Base-by-base conservation (phyloP, 2,888 invertebrate genomes). In the Drosophila aldrichi region DNA sequence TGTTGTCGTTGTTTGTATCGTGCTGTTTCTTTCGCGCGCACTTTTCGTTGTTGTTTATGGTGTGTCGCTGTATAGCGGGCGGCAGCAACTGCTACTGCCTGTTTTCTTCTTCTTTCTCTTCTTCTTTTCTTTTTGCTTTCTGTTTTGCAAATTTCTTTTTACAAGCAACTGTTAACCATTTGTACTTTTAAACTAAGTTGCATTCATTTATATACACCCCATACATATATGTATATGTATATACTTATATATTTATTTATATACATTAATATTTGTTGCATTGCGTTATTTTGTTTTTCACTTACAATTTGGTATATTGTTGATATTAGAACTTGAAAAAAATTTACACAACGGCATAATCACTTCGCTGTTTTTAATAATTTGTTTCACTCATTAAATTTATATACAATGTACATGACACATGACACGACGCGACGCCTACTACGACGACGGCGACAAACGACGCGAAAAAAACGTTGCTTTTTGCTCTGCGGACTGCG, bases 351-450 rank as follows among this genome's bases (percentile, higher is more conserved):
- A 60, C 40, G 59, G 65, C 70, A 70, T 80, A 61, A 48, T 63
- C 41, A 49, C 40, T 38, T 52, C 46, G 20, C 14, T 32, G 16
- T 29, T 10, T 40, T 40, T 40, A 41, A 36, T 44, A 22, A 40
- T 20, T 56, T 56, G 20, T 43, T 55, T 54, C 22, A 20, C 58
- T 70, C 46, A 38, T 41, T 32, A 32, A 12, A 34, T 44, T 25
- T 43, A 62, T 70, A 61, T 40, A 48, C 51, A 57, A 54, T 48
- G 12, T 61, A 25, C 55, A 56, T 46, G 36, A n/a, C n/a, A n/a
- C n/a, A n/a, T n/a, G n/a, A n/a, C n/a, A n/a, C n/a, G 81, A 74
- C 72, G 73, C 82, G 68, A 77, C 68, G 71, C 74, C 77, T 76
- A 80, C 60, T 60, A 77, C 73, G 74, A 73, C 78, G 78, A 72